A percentile compares a stretch with the other conserved stretches of the same genome.
Conservation (phyloP, 2,797 vertebrate species). For the Orientallactaga sibirica region DNA sequence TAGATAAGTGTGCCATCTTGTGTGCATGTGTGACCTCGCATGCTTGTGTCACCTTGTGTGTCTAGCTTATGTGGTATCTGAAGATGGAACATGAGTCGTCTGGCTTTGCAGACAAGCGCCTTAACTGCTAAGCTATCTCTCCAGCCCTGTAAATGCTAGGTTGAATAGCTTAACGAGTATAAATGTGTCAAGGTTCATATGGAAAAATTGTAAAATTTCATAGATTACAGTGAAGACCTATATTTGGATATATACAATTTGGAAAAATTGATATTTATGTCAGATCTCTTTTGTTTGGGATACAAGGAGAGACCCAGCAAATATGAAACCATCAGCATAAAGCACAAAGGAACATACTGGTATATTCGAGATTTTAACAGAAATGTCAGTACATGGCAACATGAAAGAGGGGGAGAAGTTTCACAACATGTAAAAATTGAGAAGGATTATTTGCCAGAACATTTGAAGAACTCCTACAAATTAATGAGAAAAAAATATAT, state of each 20-base stretch:
- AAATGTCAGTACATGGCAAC: background rate
- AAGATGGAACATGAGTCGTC: too few relatives aligned
- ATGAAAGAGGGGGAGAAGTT: background rate
- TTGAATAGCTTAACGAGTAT: conserved; percentile 42
- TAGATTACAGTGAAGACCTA: background rate
- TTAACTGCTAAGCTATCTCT: too few relatives aligned
- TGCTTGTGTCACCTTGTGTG: too few relatives aligned
- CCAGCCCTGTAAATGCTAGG: too few relatives aligned
- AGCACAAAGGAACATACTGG: conserved; percentile 13
- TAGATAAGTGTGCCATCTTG: too few relatives aligned
- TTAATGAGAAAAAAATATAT: background rate
- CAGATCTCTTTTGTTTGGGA: background rate
- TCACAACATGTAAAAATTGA: conserved; percentile 4
- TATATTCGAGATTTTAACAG: background rate
- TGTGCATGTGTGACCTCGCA: too few relatives aligned
- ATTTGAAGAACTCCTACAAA: background rate
- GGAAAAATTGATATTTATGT: background rate
- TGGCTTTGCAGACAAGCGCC: too few relatives aligned
- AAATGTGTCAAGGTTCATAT: background rate
- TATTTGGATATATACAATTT: background rate
- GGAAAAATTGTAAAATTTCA: conserved; percentile 4
- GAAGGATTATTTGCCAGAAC: background rate
- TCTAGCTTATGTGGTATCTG: too few relatives aligned
- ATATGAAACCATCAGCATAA: background rate
- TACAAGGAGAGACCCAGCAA: background rate